phyloP scores from a whole-genome alignment of 2,888 invertebrate genomes.

The Caenorhabditis sp. region DNA sequence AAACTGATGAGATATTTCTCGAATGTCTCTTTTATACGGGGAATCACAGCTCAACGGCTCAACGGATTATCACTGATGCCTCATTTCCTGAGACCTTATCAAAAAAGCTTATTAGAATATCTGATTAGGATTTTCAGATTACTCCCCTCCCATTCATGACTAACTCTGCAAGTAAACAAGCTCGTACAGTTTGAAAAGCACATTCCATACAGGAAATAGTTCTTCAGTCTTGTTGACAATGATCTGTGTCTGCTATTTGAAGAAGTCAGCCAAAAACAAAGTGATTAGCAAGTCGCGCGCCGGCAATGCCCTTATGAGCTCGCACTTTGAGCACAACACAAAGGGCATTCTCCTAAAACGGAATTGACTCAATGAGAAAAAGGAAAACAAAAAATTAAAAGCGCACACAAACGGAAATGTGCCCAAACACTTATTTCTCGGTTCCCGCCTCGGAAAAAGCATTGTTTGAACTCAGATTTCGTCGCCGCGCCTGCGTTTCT shows the following conservation, averaged over 20 bases:
- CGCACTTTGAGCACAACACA: background rate
- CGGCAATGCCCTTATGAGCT: background rate
- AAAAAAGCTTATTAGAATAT: too few species aligned
- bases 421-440: background rate
- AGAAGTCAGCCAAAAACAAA: background rate
- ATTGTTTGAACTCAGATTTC: slow-evolving; percentile 54
- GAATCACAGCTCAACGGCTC: background rate
- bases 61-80: background rate
- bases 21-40: too few species aligned
- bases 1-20: background rate
- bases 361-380: background rate
- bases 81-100: too few species aligned
- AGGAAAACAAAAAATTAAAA: background rate
- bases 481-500: slow-evolving; percentile 16
- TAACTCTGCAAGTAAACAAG: too few species aligned
- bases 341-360: background rate
- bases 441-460: slow-evolving; percentile 37
- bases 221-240: background rate
- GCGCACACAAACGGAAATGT: background rate
- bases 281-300: slow-evolving; percentile 6
- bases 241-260: background rate
- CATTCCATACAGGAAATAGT: too few species aligned
- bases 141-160: too few species aligned
- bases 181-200: too few species aligned
- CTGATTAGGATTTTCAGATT: too few species aligned